Percentiles rank a stretch among this genome's conserved stretches.
phyloP scores from a whole-genome alignment of 1,140 invertebrate genomes.

The Sarcophaga peregrina region DNA sequence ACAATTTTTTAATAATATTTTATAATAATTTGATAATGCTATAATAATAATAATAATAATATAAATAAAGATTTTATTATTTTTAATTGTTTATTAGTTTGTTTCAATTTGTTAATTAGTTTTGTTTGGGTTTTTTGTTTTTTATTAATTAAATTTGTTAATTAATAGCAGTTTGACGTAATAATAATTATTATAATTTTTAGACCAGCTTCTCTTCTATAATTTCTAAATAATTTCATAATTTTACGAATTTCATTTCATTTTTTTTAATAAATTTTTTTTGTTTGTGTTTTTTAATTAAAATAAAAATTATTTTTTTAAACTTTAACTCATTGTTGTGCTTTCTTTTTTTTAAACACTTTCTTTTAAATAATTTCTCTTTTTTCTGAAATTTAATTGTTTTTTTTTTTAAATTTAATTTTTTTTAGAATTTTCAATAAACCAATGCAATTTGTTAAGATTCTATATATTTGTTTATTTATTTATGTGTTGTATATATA shows the following conservation, averaged over 20 bases:
- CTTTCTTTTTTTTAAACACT: background rate
- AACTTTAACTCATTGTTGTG: background rate
- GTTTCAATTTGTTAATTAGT: background rate
- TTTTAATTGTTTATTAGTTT: too few species aligned
- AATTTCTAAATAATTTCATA: background rate
- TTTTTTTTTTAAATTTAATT: background rate
- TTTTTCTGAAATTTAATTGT: background rate
- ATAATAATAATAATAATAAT: background rate
- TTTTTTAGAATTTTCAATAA: background rate
- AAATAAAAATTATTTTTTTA: background rate
- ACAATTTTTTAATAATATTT: slow-evolving; percentile 28
- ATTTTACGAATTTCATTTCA: background rate
- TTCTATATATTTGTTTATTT: slow-evolving; percentile 13
- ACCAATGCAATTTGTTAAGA: slow-evolving; percentile 15
- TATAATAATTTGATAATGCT: slow-evolving; percentile 34
- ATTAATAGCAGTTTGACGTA: slow-evolving; percentile 17
- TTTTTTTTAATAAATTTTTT: background rate
- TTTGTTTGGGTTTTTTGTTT: background rate
- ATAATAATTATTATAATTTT: slow-evolving; percentile 3
- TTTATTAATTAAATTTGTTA: background rate
- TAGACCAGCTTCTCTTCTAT: background rate
- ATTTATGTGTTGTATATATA: background rate
- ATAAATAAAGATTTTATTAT: slow-evolving; percentile 16
- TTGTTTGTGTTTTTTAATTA: background rate
- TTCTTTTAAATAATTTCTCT: background rate